phyloP scores from a whole-genome alignment of 2,797 vertebrate species.

The Epinephelus awoara region DNA sequence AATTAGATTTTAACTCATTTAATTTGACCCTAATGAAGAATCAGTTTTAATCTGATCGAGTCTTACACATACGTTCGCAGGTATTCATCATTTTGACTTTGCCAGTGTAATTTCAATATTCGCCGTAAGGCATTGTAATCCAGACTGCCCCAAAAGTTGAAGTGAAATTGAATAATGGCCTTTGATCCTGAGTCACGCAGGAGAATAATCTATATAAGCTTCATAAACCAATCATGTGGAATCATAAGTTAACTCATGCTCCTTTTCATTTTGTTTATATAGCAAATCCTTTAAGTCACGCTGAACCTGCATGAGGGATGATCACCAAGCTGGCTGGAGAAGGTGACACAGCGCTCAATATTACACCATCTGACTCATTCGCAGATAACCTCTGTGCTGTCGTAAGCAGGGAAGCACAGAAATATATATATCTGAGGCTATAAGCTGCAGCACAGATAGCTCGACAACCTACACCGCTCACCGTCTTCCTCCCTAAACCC shows the following conservation, averaged over 20 bases:
- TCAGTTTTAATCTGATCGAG: conserved; percentile 27
- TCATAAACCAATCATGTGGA: conserved; percentile 44
- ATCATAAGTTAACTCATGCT: conserved; percentile 49
- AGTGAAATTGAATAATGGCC: conserved; percentile 23
- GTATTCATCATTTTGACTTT: conserved; percentile 21
- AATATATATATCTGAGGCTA: conserved; percentile 21
- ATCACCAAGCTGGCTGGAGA: not conserved
- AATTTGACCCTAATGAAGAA: conserved; percentile 29
- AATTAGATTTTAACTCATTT: conserved; percentile 15
- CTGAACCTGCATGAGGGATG: conserved; percentile 19
- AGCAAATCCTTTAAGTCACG: conserved; percentile 53
- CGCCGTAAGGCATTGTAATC: conserved; percentile 4
- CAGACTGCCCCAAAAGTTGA: not conserved
- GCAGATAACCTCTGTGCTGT: conserved; percentile 17
- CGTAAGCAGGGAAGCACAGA: conserved; percentile 25
- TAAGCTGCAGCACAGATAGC: conserved; percentile 34
- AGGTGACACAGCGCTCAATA: conserved; percentile 9
- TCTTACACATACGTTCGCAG: conserved; percentile 5
- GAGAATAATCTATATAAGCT: conserved; percentile 39
- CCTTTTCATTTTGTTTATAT: conserved; percentile 47
- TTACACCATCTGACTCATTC: conserved; percentile 26
- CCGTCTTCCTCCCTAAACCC: conserved; percentile 50
- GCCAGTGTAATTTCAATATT: conserved; percentile 23
- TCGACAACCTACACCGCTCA: conserved; percentile 40
- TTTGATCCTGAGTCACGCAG: conserved; percentile 31